Base-by-base conservation (phyloP, 2,113 vertebrate species). In the Rhinolophus sinicus region DNA sequence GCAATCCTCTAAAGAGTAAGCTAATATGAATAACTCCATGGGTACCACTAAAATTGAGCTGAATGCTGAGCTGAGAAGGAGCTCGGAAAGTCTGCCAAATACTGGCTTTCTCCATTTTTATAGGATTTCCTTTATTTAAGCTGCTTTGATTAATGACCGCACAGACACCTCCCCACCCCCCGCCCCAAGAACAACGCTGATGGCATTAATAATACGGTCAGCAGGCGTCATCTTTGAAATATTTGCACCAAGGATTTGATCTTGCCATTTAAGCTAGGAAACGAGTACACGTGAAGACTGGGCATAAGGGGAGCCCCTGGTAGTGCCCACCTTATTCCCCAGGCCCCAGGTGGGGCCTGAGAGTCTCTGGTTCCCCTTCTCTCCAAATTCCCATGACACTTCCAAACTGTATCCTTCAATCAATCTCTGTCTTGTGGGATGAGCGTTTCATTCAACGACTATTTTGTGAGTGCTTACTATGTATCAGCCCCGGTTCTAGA, bases 81-180 rank as follows among this genome's bases (percentile, higher is more conserved):
- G 81, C 87, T 67, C 33, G 56, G 22, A 58, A 94, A 87, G 70
- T 65, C 72, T 94, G 86, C 92, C 90, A 83, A 81, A 93, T 28
- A 35, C 3, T 5, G 6, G 52, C 80, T 94, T 88, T 75, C 95
- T 94, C 83, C 70, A 54, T 95, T 72, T 69, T 88, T 47, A 47
- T 40, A 93, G 95, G 82, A 82, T 78, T 93, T 75, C 91, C 86
- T 86, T 44, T 77, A 67, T 73, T 94, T 84, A 40, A 62, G 73
- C 44, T 88, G 82, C 78, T 89, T 87, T 94, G 95, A 97, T 96
- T 96, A 96, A 97, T 94, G 82, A 86, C 67, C 72, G 70, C 78
- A 13, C 65, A 65, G 72, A 87, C 70, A 87, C 70, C 67, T 67
- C 64, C 73, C 95, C 40, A 44, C 7, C 40, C 40, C 40, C 40